phyloP scores from a whole-genome alignment of 2,113 vertebrate genomes.

The Forbesichthys agassizii region DNA sequence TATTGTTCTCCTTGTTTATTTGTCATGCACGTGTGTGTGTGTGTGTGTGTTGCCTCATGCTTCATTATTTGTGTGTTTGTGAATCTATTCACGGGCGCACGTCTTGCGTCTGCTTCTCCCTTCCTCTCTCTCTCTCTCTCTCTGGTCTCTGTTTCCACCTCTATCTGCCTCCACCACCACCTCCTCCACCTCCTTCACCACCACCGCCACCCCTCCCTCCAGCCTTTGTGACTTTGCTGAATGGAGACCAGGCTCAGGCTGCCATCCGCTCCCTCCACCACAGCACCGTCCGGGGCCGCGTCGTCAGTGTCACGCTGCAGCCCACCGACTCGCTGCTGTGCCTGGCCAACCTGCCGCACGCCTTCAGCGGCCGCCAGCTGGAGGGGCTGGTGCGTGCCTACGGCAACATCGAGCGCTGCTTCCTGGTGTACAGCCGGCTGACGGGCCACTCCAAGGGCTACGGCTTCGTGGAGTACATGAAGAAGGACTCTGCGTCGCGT shows the following conservation, averaged over 20 bases:
- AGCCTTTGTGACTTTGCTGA: conserved; percentile 96
- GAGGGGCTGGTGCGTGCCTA: conserved; percentile 92
- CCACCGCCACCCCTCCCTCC: conserved; percentile 43
- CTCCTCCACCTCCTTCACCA: too few species aligned
- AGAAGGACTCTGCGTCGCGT: conserved; percentile 95
- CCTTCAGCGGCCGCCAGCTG: conserved; percentile 84
- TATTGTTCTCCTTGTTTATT: neutral
- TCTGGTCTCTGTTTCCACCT: neutral
- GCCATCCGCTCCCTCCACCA: conserved; percentile 91
- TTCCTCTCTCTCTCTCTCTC: neutral
- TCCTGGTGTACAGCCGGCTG: conserved; percentile 91
- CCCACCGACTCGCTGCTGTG: conserved; percentile 95
- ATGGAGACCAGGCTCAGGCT: conserved; percentile 94
- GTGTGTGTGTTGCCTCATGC: neutral
- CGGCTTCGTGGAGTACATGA: conserved; percentile 99
- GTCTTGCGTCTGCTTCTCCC: neutral
- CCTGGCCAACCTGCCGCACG: conserved; percentile 88
- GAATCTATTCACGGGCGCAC: conserved; percentile 46
- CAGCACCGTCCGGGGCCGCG: conserved; percentile 84
- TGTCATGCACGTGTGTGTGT: neutral
- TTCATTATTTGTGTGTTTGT: conserved; percentile 37
- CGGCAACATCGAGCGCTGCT: conserved; percentile 94
- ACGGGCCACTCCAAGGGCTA: conserved; percentile 95
- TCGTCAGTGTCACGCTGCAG: conserved; percentile 91
- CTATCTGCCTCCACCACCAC: neutral